Percentiles rank a stretch among this genome's conserved stretches.
phyloP scores from a whole-genome alignment of 2,888 invertebrate genomes.

The Noctua comes region DNA sequence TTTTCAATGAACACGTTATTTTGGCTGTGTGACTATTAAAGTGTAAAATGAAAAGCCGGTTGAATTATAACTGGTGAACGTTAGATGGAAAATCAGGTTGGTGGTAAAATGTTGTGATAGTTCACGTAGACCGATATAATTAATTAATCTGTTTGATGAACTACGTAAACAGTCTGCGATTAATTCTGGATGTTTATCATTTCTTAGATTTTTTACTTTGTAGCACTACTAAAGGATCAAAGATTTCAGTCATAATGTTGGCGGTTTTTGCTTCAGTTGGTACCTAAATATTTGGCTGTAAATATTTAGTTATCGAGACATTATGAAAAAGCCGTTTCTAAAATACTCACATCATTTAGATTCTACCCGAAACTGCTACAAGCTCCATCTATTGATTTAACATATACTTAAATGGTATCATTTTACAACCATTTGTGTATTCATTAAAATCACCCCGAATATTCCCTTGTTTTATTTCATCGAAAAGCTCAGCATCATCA shows the following conservation, averaged over 20 bases:
- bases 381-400: constrained; percentile 21
- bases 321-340: background rate
- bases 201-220: background rate
- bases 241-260: background rate
- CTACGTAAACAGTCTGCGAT: background rate
- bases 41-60: background rate
- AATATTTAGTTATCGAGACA: background rate
- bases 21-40: constrained; percentile 18
- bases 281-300: background rate
- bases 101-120: background rate
- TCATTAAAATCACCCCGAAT: background rate
- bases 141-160: background rate
- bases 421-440: background rate
- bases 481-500: background rate
- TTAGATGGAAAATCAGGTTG: background rate
- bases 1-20: constrained; percentile 40
- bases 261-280: background rate
- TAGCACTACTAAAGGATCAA: background rate
- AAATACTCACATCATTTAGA: background rate
- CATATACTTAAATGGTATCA: background rate
- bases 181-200: background rate
- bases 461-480: background rate
- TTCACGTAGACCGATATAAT: background rate
- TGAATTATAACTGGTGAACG: background rate
- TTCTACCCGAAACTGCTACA: background rate